Percentiles rank a stretch among this genome's conserved stretches.
phyloP scores from a whole-genome alignment of 2,113 vertebrate species.

The Lophotis ruficrista region DNA sequence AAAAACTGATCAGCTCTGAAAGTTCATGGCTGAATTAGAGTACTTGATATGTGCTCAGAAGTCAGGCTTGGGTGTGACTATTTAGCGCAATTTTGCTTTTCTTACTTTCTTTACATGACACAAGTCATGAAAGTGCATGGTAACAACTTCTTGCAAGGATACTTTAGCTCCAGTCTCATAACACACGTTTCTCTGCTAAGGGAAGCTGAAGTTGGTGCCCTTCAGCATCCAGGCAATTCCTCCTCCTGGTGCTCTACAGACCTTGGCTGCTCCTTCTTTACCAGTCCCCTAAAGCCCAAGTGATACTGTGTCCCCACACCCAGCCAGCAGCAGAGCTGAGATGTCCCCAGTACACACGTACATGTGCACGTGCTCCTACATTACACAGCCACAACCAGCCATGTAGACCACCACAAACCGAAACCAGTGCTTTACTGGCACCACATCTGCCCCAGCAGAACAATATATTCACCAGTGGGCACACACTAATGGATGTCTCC shows the following conservation, averaged over 20 bases:
- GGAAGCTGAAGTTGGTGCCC: background rate
- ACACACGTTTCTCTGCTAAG: background rate
- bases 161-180: background rate
- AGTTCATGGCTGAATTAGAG: background rate
- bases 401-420: rapidly evolving
- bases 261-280: background rate
- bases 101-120: background rate
- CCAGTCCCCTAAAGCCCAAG: background rate
- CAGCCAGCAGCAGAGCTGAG: background rate
- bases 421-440: background rate
- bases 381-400: rapidly evolving
- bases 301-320: rapidly evolving
- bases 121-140: background rate
- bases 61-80: background rate
- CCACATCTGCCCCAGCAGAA: background rate
- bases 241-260: background rate
- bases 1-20: background rate
- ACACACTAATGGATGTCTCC: background rate
- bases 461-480: background rate
- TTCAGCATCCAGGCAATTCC: background rate
- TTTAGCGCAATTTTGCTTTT: background rate
- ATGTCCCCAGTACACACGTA: too few species aligned
- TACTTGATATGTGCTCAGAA: background rate
- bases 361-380: rapidly evolving
- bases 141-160: background rate